Evolutionary conservation across 2,888 invertebrate genomes (phyloP), one percentile per base, ranked within the genome.

Genomic region (Plagodis dolabraria): DNA sequence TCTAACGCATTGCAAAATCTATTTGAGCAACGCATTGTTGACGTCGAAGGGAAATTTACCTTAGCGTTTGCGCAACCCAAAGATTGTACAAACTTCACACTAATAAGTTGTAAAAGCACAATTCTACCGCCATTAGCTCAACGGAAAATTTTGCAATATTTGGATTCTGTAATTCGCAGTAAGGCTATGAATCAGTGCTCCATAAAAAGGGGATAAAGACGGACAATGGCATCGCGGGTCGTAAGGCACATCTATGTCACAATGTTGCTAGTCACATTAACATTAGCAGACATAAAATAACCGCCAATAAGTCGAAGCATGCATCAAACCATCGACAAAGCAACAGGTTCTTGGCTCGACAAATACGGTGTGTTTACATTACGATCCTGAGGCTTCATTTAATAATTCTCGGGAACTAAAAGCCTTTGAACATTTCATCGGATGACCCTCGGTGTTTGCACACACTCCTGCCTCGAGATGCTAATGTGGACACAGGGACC

Each of bases 341-440:
- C 90, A 91, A 92, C 92, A 91, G 91, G 92, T 91, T 92, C 89
- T 87, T 76, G 84, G 76, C 85, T 89, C 83, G 74, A 77, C 91
- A 91, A 92, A 92, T 87, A 92, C 73, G 68, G 78, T 68, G 74
- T 92, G 92, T 92, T 92, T 92, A 85, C 89, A 92, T 89, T 91
- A 90, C 87, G 86, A 91, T 92, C 92, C 92, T 92, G 92, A 87
- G 85, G 85, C 87, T 89, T 90, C 91, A 91, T 92, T 92, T 90
- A 92, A 92, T 92, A 92, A 92, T 92, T 91, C 92, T 92, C 92
- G 91, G 92, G 92, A 92, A 92, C 92, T 92, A 92, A 92, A 92
- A 92, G 92, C 89, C 92, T 92, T 92, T 91, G 92, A 92, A 92
- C 92, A 92, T 92, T 91, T 92, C 92, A 92, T 92, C 91, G 90